phyloP scores from a whole-genome alignment of 2,113 vertebrate genomes.

The Pteruthius melanotis region DNA sequence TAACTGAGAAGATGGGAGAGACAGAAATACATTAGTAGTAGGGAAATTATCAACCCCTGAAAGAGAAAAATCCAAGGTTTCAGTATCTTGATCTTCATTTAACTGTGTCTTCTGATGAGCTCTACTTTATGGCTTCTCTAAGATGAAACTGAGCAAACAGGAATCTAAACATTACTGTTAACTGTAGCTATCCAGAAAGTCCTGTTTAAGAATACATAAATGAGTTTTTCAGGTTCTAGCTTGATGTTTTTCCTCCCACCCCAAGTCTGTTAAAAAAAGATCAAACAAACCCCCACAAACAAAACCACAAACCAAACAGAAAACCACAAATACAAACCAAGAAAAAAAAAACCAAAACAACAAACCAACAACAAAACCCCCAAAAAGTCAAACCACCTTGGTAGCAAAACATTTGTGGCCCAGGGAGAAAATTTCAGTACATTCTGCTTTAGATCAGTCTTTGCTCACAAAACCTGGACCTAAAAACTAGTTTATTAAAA shows the following conservation, averaged over 20 bases:
- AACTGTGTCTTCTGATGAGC: background rate
- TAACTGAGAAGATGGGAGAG: background rate
- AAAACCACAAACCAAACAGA: background rate
- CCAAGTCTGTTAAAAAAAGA: background rate
- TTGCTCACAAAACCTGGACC: background rate
- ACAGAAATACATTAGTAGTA: background rate
- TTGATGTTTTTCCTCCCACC: background rate
- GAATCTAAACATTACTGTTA: background rate
- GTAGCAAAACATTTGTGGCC: background rate
- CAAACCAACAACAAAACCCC: too few relatives aligned
- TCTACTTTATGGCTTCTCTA: background rate
- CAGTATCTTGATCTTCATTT: background rate
- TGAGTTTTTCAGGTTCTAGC: background rate
- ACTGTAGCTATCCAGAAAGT: background rate
- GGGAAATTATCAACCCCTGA: background rate
- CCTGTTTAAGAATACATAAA: background rate
- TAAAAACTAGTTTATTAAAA: background rate
- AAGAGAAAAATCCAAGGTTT: background rate
- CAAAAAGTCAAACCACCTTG: background rate
- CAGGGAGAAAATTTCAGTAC: background rate
- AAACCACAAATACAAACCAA: background rate
- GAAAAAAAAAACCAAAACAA: too few relatives aligned
- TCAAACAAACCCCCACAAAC: background rate
- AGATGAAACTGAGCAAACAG: background rate
- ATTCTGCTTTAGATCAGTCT: background rate